phyloP scores from a whole-genome alignment of 2,113 vertebrate genomes.

The Puffinus mauretanicus region DNA sequence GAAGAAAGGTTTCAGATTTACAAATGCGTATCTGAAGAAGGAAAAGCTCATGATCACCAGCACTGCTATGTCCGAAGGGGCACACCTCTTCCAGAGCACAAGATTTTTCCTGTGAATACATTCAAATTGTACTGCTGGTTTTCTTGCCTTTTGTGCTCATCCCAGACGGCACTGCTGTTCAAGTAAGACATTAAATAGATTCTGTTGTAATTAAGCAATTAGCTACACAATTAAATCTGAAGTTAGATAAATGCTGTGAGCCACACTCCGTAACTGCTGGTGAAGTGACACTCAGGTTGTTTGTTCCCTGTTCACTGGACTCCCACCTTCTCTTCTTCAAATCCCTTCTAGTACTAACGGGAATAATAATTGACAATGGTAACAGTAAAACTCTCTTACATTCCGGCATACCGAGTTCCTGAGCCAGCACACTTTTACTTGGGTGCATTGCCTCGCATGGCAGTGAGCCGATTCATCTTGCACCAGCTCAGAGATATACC shows the following conservation, averaged over 20 bases:
- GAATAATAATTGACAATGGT: not conserved
- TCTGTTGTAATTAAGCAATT: constrained; percentile 23
- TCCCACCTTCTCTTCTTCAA: not conserved
- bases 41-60: not conserved
- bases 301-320: not conserved
- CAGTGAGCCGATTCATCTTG: not conserved
- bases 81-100: not conserved
- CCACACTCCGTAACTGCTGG: not conserved
- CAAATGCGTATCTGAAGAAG: not conserved
- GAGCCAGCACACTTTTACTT: not conserved
- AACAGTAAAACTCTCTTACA: not conserved
- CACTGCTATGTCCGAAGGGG: not conserved
- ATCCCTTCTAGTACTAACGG: not conserved
- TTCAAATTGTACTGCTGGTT: not conserved
- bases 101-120: not conserved
- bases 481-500: not conserved
- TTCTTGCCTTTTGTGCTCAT: not conserved
- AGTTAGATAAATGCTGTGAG: not conserved
- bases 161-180: not conserved
- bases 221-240: constrained; percentile 20
- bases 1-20: not conserved
- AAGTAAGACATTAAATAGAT: not conserved
- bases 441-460: accelerated
- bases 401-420: not conserved
- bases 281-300: not conserved